Base-by-base conservation (phyloP, 2,888 invertebrate genomes). In the Dryococelus australis region DNA sequence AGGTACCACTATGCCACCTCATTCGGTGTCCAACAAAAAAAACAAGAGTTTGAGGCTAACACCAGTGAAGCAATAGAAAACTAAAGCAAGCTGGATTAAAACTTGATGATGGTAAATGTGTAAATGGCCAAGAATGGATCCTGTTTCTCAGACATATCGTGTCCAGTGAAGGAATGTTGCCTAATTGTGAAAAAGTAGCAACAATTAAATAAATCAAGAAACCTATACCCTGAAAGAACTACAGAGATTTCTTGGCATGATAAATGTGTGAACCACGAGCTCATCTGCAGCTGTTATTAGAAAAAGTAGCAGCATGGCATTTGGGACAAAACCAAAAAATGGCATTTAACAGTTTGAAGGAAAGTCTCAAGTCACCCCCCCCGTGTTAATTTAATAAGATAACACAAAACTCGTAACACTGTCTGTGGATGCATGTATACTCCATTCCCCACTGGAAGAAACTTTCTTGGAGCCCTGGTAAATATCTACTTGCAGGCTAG, bases 371-470 rank as follows among this genome's bases (percentile, higher is more conserved):
- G 65, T 65, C 65, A 8, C n/a, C n/a, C 65, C 65, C 12, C 65
- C 65, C 8, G 65, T 65, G 20, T 20, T 65, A 16, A 8, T 8
- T 3, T 65, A 65, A 0, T 65, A 65, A 12, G 65, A 65, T 24
- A 8, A 16, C 16, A 65, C 65, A 65, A 65, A 65, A 90, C 91
- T 0, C 91, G 91, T 6, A 89, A 89, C 6, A 90, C 89, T 85
- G 92, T 91, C 13, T 51, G 92, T n/a, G 92, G 91, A 65, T 65
- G 65, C 65, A 24, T 12, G 65, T 16, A 16, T n/a, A n/a, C n/a
- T n/a, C n/a, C n/a, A n/a, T n/a, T n/a, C n/a, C n/a, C n/a, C n/a
- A n/a, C n/a, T n/a, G n/a, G n/a, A n/a, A n/a, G n/a, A n/a, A n/a
- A n/a, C n/a, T n/a, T n/a, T n/a, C n/a, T n/a, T n/a, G n/a, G n/a